Percentiles rank a stretch among this genome's conserved stretches.
Conservation (phyloP, 1,140 invertebrate genomes). For the Scaptomyza pallida region DNA sequence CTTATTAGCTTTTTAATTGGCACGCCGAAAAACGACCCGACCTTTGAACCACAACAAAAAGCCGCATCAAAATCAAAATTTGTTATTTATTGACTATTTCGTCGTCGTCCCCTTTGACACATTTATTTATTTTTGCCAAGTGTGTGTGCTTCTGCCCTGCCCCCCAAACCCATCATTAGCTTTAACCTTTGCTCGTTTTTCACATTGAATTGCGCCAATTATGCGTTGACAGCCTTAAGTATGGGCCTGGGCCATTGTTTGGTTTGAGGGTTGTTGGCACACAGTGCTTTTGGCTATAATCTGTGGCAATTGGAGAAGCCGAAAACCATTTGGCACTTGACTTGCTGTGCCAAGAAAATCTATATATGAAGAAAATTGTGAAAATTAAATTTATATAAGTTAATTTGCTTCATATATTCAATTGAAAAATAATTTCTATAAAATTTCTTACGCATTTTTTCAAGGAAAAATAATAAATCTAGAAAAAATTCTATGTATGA, state of each 20-base stretch:
- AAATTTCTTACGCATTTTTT: no score
- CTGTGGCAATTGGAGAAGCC: conserved; percentile 17
- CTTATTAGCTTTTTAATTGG: conserved; percentile 73
- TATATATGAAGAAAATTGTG: not conserved
- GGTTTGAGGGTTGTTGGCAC: conserved; percentile 22
- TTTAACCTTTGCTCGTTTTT: conserved; percentile 59
- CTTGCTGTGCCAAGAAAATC: conserved; percentile 31
- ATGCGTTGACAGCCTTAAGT: conserved; percentile 70
- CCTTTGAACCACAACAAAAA: conserved; percentile 57
- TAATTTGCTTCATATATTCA: no score
- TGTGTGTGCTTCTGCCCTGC: conserved; percentile 4
- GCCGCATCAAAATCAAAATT: conserved; percentile 72
- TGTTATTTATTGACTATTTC: conserved; percentile 68
- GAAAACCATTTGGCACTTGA: conserved; percentile 7
- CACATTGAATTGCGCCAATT: conserved; percentile 73
- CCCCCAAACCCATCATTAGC: not conserved
- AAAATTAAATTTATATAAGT: not conserved
- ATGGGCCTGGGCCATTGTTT: conserved; percentile 30
- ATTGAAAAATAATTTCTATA: not conserved
- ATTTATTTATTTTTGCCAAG: conserved; percentile 72
- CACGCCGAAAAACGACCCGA: conserved; percentile 25
- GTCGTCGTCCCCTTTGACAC: conserved; percentile 30
- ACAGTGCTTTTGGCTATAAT: conserved; percentile 28
- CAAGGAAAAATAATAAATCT: no score
- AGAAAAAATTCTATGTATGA: not conserved